Conservation (phyloP, 2,888 invertebrate species). For the Trachelus troglodyta region DNA sequence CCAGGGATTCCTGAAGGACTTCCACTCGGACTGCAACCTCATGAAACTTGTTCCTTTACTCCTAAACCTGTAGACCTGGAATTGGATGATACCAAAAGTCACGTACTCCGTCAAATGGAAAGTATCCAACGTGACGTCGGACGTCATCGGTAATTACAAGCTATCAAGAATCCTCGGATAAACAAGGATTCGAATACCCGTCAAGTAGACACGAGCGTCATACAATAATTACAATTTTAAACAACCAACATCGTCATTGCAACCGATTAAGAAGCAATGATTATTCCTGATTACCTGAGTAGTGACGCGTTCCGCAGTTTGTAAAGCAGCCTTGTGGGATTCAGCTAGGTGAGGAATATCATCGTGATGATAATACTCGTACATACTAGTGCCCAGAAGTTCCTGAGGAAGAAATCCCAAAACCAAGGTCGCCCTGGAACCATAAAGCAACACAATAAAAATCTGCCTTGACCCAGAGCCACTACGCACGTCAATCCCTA, state of each 20-base stretch:
- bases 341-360: conserved; percentile 84
- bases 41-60: conserved; percentile 82
- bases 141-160: too few species aligned
- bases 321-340: conserved; percentile 83
- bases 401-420: conserved; percentile 94
- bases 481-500: background rate
- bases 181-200: background rate
- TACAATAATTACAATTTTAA: conserved; percentile 18
- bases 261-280: conserved; percentile 7
- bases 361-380: conserved; percentile 89
- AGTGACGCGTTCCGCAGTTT: conserved; percentile 72
- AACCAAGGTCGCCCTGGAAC: conserved; percentile 83
- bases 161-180: background rate
- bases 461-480: background rate
- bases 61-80: conserved; percentile 79
- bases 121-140: too few species aligned
- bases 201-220: background rate
- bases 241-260: conserved; percentile 5
- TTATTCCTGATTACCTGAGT: conserved; percentile 68
- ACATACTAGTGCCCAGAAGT: conserved; percentile 90
- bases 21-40: conserved; percentile 85
- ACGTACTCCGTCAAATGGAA: too few species aligned
- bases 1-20: conserved; percentile 93
- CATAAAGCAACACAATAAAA: background rate
- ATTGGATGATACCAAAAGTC: too few species aligned